Conservation (phyloP, 2,113 vertebrate species). For the Hymenochirus boettgeri region DNA sequence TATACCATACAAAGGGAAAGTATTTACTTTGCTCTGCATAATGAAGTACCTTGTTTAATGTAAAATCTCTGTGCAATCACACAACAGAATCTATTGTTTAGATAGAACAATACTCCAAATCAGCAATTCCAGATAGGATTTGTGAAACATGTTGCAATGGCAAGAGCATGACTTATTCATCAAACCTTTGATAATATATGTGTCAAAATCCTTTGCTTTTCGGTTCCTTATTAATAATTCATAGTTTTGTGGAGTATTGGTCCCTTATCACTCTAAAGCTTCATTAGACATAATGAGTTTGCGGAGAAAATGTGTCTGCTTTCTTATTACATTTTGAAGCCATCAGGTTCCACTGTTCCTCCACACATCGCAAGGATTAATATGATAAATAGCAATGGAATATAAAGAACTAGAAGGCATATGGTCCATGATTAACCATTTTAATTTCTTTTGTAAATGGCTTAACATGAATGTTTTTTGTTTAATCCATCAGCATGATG, state of each 20-base stretch:
- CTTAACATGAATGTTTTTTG: no score
- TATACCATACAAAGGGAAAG: no score
- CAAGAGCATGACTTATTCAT: conserved; percentile 23
- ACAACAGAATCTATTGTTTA: neutral
- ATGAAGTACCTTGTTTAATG: no score
- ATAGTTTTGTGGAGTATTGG: neutral
- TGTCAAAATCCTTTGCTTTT: conserved; percentile 7
- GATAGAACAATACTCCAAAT: neutral
- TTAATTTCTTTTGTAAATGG: no score
- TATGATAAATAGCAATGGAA: neutral
- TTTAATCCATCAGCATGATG: no score
- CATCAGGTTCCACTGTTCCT: no score
- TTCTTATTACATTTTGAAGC: neutral
- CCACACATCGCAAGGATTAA: neutral
- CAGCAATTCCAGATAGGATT: neutral
- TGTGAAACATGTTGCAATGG: conserved; percentile 4
- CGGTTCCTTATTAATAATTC: conserved; percentile 10
- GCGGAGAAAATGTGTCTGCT: neutral
- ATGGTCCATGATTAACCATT: no score
- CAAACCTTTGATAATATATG: conserved; percentile 8
- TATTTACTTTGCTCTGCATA: no score
- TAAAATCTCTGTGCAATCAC: neutral
- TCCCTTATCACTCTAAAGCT: neutral
- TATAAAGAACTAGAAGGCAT: neutral
- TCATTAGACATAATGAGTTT: neutral